Percentiles rank a stretch among this genome's conserved stretches.
These are phyloP conservation scores for Bombycilla garrulus DNA, from an alignment of 2,113 vertebrate genomes.

Conservation along the genomic window DNA sequence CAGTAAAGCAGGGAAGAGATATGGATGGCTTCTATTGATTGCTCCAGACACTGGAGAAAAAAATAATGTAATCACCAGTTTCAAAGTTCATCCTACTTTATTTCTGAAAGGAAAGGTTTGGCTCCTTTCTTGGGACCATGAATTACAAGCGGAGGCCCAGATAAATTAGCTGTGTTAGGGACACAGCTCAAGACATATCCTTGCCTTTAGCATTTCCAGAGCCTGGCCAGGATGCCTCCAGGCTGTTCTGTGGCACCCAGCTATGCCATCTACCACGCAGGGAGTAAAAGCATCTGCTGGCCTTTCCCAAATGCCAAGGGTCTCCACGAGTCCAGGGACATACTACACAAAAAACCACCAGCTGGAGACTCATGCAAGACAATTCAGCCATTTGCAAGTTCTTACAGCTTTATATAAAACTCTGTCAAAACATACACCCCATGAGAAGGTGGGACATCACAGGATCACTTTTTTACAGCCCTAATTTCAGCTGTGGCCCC, in stretches of 20 bases:
- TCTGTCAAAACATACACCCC: too few relatives aligned
- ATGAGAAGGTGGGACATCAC: background rate
- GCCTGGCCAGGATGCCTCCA: background rate
- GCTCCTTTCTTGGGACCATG: background rate
- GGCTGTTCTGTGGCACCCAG: background rate
- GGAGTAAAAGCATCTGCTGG: background rate
- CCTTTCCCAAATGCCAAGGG: background rate
- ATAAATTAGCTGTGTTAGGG: background rate
- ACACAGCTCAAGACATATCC: background rate
- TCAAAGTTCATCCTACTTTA: background rate
- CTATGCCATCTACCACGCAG: fast-evolving
- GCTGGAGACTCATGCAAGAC: background rate
- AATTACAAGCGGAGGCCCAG: background rate
- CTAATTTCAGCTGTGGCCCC: background rate
- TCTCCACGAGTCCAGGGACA: background rate
- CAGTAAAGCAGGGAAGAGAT: background rate
- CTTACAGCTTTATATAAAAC: background rate
- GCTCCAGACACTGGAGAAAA: background rate
- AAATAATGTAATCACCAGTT: background rate
- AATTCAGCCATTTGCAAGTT: background rate
- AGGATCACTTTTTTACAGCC: background rate
- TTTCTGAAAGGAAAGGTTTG: background rate
- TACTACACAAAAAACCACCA: background rate
- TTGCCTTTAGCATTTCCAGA: background rate
- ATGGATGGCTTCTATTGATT: background rate